These are phyloP conservation scores for Oikopleura dioica DNA, from an alignment of 23 tunicate genomes.

Conservation along the genomic window DNA sequence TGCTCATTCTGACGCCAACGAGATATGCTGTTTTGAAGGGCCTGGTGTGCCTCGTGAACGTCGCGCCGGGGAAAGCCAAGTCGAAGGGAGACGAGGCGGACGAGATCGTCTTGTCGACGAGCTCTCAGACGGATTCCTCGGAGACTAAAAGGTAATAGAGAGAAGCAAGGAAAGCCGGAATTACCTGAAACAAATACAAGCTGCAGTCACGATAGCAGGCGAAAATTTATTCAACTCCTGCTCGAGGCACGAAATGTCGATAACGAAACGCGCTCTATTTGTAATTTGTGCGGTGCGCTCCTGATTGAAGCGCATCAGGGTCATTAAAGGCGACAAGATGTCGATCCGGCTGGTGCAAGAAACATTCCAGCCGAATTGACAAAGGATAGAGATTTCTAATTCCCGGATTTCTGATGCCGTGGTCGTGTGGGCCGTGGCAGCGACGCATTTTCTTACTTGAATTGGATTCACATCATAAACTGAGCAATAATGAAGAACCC, in stretches of 20 bases:
- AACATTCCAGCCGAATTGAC: not conserved
- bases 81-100: not conserved
- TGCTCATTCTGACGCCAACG: too few relatives aligned
- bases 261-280: not conserved
- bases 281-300: not conserved
- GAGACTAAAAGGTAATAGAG: not conserved
- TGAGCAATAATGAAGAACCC: not conserved
- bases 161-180: not conserved
- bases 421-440: not conserved
- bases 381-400: not conserved
- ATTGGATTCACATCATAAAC: not conserved
- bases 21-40: too few relatives aligned
- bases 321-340: not conserved
- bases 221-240: not conserved
- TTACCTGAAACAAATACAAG: not conserved
- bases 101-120: not conserved
- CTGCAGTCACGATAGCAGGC: not conserved
- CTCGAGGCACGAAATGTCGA: not conserved
- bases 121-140: not conserved
- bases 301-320: not conserved
- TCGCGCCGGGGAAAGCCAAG: too few relatives aligned
- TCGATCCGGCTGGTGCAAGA: not conserved
- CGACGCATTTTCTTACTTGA: not conserved
- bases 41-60: too few relatives aligned
- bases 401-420: conserved; percentile 2